phyloP scores from a whole-genome alignment of 2,797 vertebrate genomes.

The Trachops cirrhosus region DNA sequence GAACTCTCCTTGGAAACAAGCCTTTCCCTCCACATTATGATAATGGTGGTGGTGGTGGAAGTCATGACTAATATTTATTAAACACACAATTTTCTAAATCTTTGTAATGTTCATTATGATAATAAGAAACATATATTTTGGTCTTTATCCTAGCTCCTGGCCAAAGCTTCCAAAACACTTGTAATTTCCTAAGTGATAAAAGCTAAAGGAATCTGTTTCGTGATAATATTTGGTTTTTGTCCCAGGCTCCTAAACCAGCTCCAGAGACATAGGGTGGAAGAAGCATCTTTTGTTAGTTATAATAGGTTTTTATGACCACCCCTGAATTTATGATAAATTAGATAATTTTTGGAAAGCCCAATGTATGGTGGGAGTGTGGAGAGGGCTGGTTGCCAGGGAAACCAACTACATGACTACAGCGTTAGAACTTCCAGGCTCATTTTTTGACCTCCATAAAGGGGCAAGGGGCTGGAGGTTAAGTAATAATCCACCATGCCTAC shows the following conservation, averaged over 20 bases:
- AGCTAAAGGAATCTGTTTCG: not conserved
- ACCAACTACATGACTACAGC: not conserved
- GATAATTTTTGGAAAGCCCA: not conserved
- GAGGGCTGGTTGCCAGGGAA: not conserved
- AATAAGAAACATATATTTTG: not conserved
- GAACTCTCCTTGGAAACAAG: not conserved
- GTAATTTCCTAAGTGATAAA: not conserved
- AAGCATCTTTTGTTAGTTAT: not conserved
- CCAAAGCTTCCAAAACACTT: not conserved
- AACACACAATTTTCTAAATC: not conserved
- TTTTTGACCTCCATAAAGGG: not conserved
- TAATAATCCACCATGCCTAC: not conserved
- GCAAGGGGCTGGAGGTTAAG: not conserved
- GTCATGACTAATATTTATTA: not conserved
- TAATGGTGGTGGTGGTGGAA: not conserved
- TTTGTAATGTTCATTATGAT: not conserved
- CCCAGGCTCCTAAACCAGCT: not conserved
- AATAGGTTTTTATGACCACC: not conserved
- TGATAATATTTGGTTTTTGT: not conserved
- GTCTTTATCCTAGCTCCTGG: not conserved
- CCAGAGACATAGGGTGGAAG: not conserved
- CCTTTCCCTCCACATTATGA: not conserved
- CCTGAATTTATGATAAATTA: not conserved
- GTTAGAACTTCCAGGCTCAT: not conserved
- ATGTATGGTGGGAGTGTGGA: rapidly evolving